These are phyloP conservation scores for Porites australiensis DNA, from an alignment of 64 coral and sea anemone genomes.

Conservation along the genomic window DNA sequence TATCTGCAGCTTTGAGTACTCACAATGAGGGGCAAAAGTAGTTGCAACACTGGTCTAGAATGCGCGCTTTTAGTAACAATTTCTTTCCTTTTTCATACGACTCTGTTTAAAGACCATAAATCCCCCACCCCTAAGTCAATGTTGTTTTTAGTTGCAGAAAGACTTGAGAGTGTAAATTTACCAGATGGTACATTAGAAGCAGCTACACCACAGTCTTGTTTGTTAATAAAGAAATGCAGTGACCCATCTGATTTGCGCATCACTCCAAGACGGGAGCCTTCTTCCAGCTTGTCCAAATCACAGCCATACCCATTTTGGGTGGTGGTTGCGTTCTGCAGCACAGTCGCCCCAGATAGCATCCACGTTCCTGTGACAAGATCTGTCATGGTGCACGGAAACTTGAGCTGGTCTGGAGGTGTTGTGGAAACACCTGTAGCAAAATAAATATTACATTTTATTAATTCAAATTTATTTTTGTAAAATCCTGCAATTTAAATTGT, in stretches of 20 bases:
- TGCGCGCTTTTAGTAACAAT: too few relatives aligned
- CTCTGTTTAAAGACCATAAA: too few relatives aligned
- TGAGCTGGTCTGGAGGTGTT: slow-evolving; percentile 72
- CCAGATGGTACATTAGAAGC: slow-evolving; percentile 83
- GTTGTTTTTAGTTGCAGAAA: not conserved
- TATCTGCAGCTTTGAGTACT: too few relatives aligned
- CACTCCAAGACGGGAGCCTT: slow-evolving; percentile 78
- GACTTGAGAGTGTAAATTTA: not conserved
- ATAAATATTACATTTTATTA: not conserved
- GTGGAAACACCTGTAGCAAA: slow-evolving; percentile 63
- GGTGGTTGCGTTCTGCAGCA: slow-evolving; percentile 95
- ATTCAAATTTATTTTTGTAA: too few relatives aligned
- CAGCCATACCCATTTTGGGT: slow-evolving; percentile 88
- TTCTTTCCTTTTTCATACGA: too few relatives aligned
- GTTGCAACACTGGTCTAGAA: too few relatives aligned
- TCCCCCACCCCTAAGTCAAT: too few relatives aligned
- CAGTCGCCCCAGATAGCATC: slow-evolving; percentile 90
- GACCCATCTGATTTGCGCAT: slow-evolving; percentile 91
- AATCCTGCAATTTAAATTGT: too few relatives aligned
- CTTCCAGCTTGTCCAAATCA: slow-evolving; percentile 85
- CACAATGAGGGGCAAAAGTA: too few relatives aligned
- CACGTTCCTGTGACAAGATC: slow-evolving; percentile 84
- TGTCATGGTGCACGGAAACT: slow-evolving; percentile 91
- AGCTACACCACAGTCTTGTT: slow-evolving; percentile 81
- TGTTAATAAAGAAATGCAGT: slow-evolving; percentile 90